phyloP scores from a whole-genome alignment of 2,888 invertebrate species.

The Chalcis sispes region DNA sequence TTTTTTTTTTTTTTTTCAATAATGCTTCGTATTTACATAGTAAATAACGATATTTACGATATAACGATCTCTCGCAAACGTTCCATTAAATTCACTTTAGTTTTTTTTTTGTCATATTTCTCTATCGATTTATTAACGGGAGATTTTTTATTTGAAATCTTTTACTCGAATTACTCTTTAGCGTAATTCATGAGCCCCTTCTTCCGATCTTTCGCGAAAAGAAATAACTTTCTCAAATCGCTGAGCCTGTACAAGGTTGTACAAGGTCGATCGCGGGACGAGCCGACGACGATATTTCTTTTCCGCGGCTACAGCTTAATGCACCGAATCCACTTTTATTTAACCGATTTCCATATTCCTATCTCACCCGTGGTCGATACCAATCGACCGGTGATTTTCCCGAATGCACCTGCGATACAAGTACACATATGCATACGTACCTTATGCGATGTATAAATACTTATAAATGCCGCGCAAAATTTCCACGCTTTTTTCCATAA shows the following conservation, averaged over 20 bases:
- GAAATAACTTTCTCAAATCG: too few relatives aligned
- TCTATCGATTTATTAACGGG: conserved; percentile 38
- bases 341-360: conserved; percentile 17
- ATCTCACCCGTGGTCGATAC: conserved; percentile 4
- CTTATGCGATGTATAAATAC: neutral
- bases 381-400: conserved; percentile 20
- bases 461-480: neutral
- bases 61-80: conserved; percentile 44
- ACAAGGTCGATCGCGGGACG: conserved; percentile 56
- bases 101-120: neutral
- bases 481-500: neutral
- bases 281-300: conserved; percentile 67
- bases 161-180: neutral
- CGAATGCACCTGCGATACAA: neutral
- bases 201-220: conserved; percentile 26
- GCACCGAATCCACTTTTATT: too few relatives aligned
- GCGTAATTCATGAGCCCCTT: conserved; percentile 41
- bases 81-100: conserved; percentile 45
- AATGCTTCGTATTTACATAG: conserved; percentile 20
- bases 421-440: neutral
- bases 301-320: conserved; percentile 38
- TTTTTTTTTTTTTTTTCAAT: too few relatives aligned
- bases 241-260: conserved; percentile 5
- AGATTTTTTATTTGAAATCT: conserved; percentile 15
- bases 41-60: conserved; percentile 39